Percentiles rank a stretch among this genome's conserved stretches.
These are phyloP conservation scores for Laticauda colubrina DNA, from an alignment of 2,113 vertebrate genomes.

Conservation along the genomic window DNA sequence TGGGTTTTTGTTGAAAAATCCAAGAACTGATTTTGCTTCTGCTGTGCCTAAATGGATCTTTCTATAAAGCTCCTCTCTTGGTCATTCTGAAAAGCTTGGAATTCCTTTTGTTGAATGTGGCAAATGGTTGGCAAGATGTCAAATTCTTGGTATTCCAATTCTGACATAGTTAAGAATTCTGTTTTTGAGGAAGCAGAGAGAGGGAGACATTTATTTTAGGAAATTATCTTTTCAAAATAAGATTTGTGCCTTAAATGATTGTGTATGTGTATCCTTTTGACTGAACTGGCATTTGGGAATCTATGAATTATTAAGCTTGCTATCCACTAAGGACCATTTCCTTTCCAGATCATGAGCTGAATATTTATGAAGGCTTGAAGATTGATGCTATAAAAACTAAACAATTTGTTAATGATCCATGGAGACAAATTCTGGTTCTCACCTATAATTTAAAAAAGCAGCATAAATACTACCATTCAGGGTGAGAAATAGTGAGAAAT, in stretches of 20 bases:
- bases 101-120: no score
- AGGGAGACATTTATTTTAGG: neutral
- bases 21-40: no score
- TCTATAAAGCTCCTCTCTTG: no score
- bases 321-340: neutral
- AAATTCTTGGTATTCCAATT: neutral
- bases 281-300: slow-evolving; percentile 23
- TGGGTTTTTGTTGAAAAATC: no score
- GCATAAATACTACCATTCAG: neutral
- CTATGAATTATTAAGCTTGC: neutral
- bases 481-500: slow-evolving; percentile 18
- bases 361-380: slow-evolving; percentile 26
- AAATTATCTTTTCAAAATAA: slow-evolving; percentile 21
- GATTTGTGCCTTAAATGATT: slow-evolving; percentile 7
- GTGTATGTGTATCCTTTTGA: neutral
- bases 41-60: no score
- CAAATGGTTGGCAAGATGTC: neutral
- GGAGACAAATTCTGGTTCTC: neutral
- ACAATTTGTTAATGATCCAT: slow-evolving; percentile 35
- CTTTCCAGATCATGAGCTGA: slow-evolving; percentile 29
- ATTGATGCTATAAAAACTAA: slow-evolving; percentile 26
- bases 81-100: no score
- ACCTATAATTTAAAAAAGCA: slow-evolving; percentile 15
- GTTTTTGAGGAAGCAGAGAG: neutral
- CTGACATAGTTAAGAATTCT: neutral